Base-by-base conservation (phyloP, 2,888 invertebrate genomes). In the Cyclophora punctaria region DNA sequence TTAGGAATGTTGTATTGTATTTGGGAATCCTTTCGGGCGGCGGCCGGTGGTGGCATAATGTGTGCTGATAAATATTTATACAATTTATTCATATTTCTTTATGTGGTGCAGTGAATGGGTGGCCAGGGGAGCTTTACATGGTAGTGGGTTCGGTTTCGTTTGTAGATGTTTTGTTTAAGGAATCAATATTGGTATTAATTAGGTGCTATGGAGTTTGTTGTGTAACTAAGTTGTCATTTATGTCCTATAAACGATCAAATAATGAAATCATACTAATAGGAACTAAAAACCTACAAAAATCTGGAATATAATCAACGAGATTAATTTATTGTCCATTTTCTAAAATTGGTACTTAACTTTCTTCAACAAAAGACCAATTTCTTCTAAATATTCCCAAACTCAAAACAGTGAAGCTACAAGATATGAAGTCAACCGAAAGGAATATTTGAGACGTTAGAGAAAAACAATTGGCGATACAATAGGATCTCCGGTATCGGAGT, bases 31-130 rank as follows among this genome's bases (percentile, higher is more conserved):
- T 73, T 76, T 78, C 75, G 75, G 68, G 60, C 72, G 75, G 62
- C 53, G 66, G 71, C 51, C 66, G 67, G 5, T 71, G 63, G 70
- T 69, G 71, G 75, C 73, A 81, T 80, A 78, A 82, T 80, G 78
- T 73, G 72, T 71, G 73, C 70, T 68, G 77, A 80, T 83, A 81
- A 82, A 87, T 86, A 83, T 86, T 86, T 82, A 84, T 85, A 75
- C 75, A 80, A 82, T 83, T 83, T 82, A 85, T 84, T 83, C 82
- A 83, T 84, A 81, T 81, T 78, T 62, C 63, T 63, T 57, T 58
- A 52, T 56, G 49, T 50, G 53, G 58, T 52, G 20, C 53, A 57
- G 60, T 60, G 59, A 64, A 60, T 56, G 51, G 52, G 49, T 51
- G 52, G 53, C 49, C 50, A 35, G 34, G 5, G 40, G 46, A 49